Percentiles rank a stretch among this genome's conserved stretches.
Conservation (phyloP, 1,140 invertebrate species). For the Polypedilum pembai region DNA sequence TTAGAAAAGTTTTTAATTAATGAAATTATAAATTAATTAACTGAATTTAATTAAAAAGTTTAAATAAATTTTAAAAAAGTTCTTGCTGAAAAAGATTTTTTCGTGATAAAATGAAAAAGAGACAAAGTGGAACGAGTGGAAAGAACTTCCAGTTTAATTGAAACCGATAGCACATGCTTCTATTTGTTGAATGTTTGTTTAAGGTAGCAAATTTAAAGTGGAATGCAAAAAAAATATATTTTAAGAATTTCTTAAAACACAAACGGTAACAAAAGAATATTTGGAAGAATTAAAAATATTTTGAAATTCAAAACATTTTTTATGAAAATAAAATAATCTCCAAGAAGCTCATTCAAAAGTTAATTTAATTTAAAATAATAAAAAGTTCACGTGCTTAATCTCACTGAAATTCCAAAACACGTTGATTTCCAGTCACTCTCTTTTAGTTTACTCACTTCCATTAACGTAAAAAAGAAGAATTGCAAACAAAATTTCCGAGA, state of each 20-base stretch:
- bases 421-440: background rate
- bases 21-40: background rate
- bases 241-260: too few species aligned
- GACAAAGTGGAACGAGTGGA: background rate
- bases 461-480: background rate
- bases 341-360: too few species aligned
- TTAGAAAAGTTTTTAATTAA: background rate
- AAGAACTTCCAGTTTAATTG: background rate
- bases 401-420: background rate
- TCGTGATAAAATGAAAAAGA: background rate
- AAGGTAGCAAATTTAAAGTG: background rate
- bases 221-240: too few species aligned
- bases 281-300: too few species aligned
- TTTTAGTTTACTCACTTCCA: background rate
- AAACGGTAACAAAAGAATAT: too few species aligned
- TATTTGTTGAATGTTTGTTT: slow-evolving; percentile 18
- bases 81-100: background rate
- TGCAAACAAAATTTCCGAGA: background rate
- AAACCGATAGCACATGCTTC: background rate
- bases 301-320: too few species aligned
- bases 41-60: background rate
- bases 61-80: background rate
- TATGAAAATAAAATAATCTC: too few species aligned
- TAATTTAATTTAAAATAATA: too few species aligned
- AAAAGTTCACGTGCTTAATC: background rate